Conservation (phyloP, 2,113 vertebrate genomes). For the Falco punctatus region DNA sequence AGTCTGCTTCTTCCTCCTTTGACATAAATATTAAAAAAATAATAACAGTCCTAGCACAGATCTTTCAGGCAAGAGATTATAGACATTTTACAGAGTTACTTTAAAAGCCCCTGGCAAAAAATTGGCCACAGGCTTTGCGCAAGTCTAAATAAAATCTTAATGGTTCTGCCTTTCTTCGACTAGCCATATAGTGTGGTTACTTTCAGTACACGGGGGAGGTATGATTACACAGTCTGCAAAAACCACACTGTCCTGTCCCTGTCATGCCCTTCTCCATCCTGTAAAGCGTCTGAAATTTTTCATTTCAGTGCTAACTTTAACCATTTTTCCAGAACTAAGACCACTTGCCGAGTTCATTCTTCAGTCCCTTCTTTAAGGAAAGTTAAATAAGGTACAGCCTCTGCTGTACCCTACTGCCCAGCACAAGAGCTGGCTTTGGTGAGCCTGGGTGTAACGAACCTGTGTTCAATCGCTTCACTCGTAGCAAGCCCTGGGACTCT, state of each 20-base stretch:
- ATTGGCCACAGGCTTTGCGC: background rate
- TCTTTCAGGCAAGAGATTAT: background rate
- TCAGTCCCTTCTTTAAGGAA: background rate
- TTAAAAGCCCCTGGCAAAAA: background rate
- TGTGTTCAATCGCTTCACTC: background rate
- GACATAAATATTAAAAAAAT: background rate
- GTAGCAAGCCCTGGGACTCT: background rate
- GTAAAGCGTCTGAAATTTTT: background rate
- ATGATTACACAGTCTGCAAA: background rate
- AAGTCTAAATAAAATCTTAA: constrained; percentile 9
- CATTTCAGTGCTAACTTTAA: background rate
- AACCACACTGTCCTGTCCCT: background rate
- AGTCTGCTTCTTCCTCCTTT: background rate
- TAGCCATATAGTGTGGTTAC: background rate
- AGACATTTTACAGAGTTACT: background rate
- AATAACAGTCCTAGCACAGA: background rate
- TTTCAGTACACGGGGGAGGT: background rate
- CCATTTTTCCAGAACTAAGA: background rate
- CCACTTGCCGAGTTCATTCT: background rate
- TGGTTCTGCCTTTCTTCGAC: background rate
- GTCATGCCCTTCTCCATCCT: background rate
- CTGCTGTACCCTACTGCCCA: background rate
- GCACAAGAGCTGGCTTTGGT: background rate
- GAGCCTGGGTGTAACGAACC: background rate
- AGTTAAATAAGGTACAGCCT: background rate